These are phyloP conservation scores for Tachystola acroxantha DNA, from an alignment of 2,888 invertebrate genomes.

Conservation along the genomic window DNA sequence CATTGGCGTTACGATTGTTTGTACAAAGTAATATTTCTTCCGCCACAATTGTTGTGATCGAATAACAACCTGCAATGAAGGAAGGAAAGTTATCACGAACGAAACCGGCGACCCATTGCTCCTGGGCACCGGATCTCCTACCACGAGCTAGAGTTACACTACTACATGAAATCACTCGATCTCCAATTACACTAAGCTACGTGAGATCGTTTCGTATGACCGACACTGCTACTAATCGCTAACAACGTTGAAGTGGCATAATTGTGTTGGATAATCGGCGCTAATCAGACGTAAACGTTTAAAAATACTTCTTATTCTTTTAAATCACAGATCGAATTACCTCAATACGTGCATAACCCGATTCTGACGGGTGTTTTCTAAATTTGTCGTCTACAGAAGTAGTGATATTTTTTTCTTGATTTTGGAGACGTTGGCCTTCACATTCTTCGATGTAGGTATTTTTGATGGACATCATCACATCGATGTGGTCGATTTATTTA, in stretches of 20 bases:
- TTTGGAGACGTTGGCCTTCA: too few species aligned
- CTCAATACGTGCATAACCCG: too few species aligned
- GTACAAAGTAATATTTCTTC: not conserved
- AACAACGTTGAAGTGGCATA: not conserved
- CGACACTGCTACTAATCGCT: not conserved
- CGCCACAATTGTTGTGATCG: not conserved
- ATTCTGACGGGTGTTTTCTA: too few species aligned
- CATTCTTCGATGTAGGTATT: too few species aligned
- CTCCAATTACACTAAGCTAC: not conserved
- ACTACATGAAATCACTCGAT: too few species aligned
- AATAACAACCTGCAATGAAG: slow-evolving; percentile 14
- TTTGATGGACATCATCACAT: too few species aligned
- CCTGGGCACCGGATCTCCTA: slow-evolving; percentile 25
- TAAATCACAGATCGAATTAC: too few species aligned
- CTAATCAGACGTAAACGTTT: slow-evolving; percentile 1
- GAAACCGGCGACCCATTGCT: slow-evolving; percentile 14
- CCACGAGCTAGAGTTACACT: not conserved
- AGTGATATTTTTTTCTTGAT: too few species aligned
- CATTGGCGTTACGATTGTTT: too few species aligned
- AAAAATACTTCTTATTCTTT: not conserved
- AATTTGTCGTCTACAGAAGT: too few species aligned
- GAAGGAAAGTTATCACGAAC: slow-evolving; percentile 35
- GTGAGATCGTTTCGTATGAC: not conserved
- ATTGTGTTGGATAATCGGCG: not conserved
- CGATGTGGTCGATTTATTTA: too few species aligned